Base-by-base conservation (phyloP, 2,888 invertebrate genomes). In the Unio pictorum region DNA sequence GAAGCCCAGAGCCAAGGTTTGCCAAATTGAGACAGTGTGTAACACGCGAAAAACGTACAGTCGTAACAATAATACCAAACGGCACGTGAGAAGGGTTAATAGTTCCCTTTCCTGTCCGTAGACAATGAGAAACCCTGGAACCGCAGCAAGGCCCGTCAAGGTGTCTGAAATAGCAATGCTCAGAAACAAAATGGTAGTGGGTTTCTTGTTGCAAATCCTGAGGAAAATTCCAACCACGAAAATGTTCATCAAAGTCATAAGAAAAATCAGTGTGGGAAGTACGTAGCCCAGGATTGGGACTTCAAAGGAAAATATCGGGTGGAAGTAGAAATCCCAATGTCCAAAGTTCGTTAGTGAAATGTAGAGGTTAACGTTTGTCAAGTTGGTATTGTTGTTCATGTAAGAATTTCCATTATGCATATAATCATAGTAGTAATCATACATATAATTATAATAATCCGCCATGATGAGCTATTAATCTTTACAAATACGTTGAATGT, bases 21-120 rank as follows among this genome's bases (percentile, higher is more conserved):
- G 71, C 81, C 81, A 81, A 26, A 81, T 72, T 3, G 81, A 81
- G 4, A 75, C 79, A 2, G 81, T 81, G n/a, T 81, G 81, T 15
- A 77, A 71, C 58, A 73, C 74, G 4, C 56, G 69, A 18, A 73
- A 73, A 23, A 77, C 26, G 62, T 74, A 77, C 11, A 73, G 64
- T 54, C 73, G 54, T 57, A 64, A n/a, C 3, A 69, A 28, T 73
- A 77, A 74, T 58, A 67, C 69, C 7, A 64, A n/a, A 8, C 59
- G 28, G 56, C 77, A 77, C 73, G 61, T 64, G 1, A 5, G 61
- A 26, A 17, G 61, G 0, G 73, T 62, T 6, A 74, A 34, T 0
- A 57, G 4, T 0, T 67, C 61, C 15, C 64, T 61, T 45, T 63
- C 60, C 3, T 28, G 11, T 6, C 66, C 63, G 58, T 74, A 77